These are phyloP conservation scores for Liposcelis brunnea DNA, from an alignment of 2,888 invertebrate genomes.

Conservation along the genomic window DNA sequence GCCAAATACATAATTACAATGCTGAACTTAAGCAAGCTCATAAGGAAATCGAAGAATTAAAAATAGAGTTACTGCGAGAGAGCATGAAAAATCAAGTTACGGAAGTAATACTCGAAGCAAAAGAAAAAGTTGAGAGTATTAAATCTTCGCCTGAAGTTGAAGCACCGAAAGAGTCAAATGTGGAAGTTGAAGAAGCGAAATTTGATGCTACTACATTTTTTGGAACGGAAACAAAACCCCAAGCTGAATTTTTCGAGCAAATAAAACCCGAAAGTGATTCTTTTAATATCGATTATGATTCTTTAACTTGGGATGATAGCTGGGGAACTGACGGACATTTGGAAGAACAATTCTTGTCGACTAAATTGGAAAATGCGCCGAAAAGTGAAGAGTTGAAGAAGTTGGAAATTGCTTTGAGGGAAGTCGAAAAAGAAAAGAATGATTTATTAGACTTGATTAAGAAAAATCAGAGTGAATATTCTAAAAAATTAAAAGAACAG, in stretches of 20 bases:
- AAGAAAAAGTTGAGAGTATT: constrained; percentile 15
- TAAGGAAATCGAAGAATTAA: constrained; percentile 24
- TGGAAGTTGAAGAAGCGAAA: constrained; percentile 13
- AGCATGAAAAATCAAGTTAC: constrained; percentile 23
- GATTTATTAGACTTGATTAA: constrained; percentile 40
- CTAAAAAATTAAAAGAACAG: constrained; percentile 69
- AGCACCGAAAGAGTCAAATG: constrained; percentile 2
- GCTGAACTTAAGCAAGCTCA: constrained; percentile 26
- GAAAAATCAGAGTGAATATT: constrained; percentile 47
- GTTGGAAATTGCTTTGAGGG: constrained; percentile 39
- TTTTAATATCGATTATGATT: not conserved
- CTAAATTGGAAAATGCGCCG: constrained; percentile 27
- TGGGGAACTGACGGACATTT: constrained; percentile 35
- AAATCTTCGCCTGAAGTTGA: constrained; percentile 6
- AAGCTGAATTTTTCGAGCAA: too few relatives aligned
- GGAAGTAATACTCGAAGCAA: constrained; percentile 21
- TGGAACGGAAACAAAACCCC: too few relatives aligned
- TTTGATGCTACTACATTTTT: too few relatives aligned
- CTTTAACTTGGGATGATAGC: constrained; percentile 27
- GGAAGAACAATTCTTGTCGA: constrained; percentile 29
- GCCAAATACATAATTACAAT: constrained; percentile 26
- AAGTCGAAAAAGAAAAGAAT: constrained; percentile 31
- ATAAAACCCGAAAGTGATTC: too few relatives aligned
- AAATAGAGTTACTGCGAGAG: constrained; percentile 11
- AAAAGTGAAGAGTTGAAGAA: constrained; percentile 39